Base-by-base conservation (phyloP, 2,888 invertebrate species). In the Crematogaster levior region DNA sequence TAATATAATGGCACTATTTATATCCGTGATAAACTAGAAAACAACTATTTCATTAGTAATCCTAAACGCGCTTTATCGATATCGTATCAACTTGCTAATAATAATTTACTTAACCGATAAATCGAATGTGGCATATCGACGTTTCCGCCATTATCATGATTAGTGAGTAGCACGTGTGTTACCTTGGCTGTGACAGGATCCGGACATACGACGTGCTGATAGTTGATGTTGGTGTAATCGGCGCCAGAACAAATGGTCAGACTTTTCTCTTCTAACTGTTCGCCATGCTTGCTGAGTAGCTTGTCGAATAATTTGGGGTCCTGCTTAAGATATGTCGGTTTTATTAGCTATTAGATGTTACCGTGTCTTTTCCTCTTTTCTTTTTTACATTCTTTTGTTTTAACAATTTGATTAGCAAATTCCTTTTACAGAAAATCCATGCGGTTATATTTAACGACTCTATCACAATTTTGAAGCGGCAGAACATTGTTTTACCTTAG, bases 191-290 rank as follows among this genome's bases (percentile, higher is more conserved):
- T 98, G 87, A 97, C 97, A 24, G 97, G 97, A 95, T 98, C 98
- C 18, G 98, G 97, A 93, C 99, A 99, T 85, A 99, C 98, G 91
- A 99, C 97, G 95, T 99, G 99, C 92, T 99, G 99, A 95, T 99
- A 99, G 95, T 98, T 99, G 94, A 99, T 99, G 95, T 99, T 99
- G 94, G 99, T 99, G 95, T 99, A 98, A 95, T 99, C 99, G 21
- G 98, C 98, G 15, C 99, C 99, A 93, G 99, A 99, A 95, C 99
- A 99, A 93, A 99, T 98, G 84, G 99, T 99, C 70, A 99, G 95
- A 6, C 99, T 99, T 93, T 98, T 97, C 86, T 98, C 98, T 91
- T 99, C 99, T 86, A 99, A 94, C 84, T 95, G 96, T 84, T 95
- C 96, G 1, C 98, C 98, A 92, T 98, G 97, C 93, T 98, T 98